Percentiles rank a stretch among this genome's conserved stretches.
Conservation (phyloP, 2,888 invertebrate species). For the Cantharis rufa region DNA sequence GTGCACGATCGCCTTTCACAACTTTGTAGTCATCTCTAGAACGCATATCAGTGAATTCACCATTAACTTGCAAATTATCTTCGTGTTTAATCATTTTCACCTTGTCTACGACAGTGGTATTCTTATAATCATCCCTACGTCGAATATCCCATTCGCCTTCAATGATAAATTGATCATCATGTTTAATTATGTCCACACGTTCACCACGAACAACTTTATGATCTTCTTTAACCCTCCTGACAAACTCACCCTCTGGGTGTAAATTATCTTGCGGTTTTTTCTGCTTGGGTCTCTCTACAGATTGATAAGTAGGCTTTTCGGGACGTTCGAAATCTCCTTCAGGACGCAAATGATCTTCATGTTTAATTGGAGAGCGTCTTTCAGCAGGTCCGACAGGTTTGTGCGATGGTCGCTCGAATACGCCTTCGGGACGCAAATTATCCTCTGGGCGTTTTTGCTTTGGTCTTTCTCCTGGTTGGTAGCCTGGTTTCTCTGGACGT, state of each 20-base stretch:
- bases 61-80: slow-evolving; percentile 63
- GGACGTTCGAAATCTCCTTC: slow-evolving; percentile 63
- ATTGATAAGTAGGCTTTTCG: slow-evolving; percentile 49
- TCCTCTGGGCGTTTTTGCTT: slow-evolving; percentile 62
- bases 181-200: slow-evolving; percentile 59
- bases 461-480: slow-evolving; percentile 56
- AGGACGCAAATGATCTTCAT: slow-evolving; percentile 59
- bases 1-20: slow-evolving; percentile 65
- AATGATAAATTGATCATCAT: slow-evolving; percentile 60
- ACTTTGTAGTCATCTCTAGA: slow-evolving; percentile 61
- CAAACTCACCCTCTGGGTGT: slow-evolving; percentile 59
- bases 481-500: slow-evolving; percentile 49
- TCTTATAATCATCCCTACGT: slow-evolving; percentile 58
- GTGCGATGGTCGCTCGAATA: slow-evolving; percentile 58
- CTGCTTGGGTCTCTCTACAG: slow-evolving; percentile 61
- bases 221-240: slow-evolving; percentile 50
- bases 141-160: slow-evolving; percentile 57
- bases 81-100: slow-evolving; percentile 61
- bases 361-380: slow-evolving; percentile 51
- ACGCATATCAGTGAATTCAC: slow-evolving; percentile 58
- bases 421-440: slow-evolving; percentile 66
- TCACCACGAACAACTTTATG: slow-evolving; percentile 64
- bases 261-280: slow-evolving; percentile 61
- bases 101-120: slow-evolving; percentile 55
- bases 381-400: slow-evolving; percentile 54